These are phyloP conservation scores for Microtus ochrogaster DNA, from an alignment of 2,113 vertebrate species.

Conservation along the genomic window DNA sequence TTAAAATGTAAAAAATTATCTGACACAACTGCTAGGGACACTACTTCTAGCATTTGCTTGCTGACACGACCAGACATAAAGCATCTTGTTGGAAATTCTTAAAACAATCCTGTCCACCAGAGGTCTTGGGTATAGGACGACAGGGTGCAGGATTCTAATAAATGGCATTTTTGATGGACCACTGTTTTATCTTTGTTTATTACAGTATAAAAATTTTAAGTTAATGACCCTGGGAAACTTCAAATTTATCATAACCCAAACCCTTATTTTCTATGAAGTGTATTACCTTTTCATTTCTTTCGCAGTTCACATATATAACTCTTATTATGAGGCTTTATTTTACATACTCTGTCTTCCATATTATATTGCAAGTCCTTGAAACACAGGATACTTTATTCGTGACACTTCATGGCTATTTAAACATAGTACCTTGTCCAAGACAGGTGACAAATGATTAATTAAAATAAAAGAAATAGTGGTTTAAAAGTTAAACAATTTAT, in stretches of 20 bases:
- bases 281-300: background rate
- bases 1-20: conserved; percentile 15
- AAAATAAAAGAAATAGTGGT: background rate
- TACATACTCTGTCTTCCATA: background rate
- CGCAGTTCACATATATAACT: background rate
- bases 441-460: conserved; percentile 1
- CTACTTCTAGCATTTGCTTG: background rate
- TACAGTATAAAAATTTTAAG: conserved; percentile 20
- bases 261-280: conserved; percentile 26
- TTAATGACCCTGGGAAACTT: background rate
- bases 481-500: conserved; percentile 21
- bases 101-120: conserved; percentile 65
- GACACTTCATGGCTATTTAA: background rate
- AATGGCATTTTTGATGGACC: background rate
- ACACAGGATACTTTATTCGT: background rate
- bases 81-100: conserved; percentile 39
- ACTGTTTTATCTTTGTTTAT: conserved; percentile 18
- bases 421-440: background rate
- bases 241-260: background rate
- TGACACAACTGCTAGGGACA: background rate
- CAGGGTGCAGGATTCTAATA: background rate
- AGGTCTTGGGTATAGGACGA: conserved; percentile 60
- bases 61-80: background rate
- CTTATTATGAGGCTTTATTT: background rate
- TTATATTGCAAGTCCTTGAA: conserved; percentile 39